Evolutionary conservation across 2,888 invertebrate species (phyloP).

Genomic region (Agrotis clavis): DNA sequence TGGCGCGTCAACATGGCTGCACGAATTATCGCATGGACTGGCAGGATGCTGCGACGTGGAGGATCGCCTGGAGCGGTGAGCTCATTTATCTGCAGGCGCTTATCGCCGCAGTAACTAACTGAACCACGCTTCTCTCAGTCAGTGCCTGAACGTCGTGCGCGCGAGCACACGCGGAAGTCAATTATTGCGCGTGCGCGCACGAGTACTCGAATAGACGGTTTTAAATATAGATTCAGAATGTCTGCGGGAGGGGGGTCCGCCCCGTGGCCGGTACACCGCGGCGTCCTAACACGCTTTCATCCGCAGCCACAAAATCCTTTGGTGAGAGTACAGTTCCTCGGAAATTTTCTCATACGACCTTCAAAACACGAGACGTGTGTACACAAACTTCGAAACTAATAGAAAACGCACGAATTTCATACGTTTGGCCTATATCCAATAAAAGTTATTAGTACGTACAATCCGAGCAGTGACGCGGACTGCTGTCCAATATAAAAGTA

Average conservation of each 20-base stretch:
- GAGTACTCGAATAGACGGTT: conserved; percentile 89
- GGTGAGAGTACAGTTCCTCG: conserved; percentile 84
- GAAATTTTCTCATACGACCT: conserved; percentile 77
- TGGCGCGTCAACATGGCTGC: conserved; percentile 75
- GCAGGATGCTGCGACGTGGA: conserved; percentile 87
- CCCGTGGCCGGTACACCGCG: conserved; percentile 94
- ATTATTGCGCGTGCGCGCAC: conserved; percentile 88
- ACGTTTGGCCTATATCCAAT: conserved; percentile 90
- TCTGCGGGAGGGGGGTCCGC: conserved; percentile 92
- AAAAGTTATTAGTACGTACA: conserved; percentile 82
- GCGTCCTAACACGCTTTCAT: conserved; percentile 88
- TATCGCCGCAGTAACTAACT: conserved; percentile 82
- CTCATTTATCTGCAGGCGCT: conserved; percentile 86
- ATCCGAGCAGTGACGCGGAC: conserved; percentile 84
- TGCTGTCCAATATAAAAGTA: conserved; percentile 85
- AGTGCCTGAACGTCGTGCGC: conserved; percentile 88
- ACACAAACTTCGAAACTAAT: conserved; percentile 86
- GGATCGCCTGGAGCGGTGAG: conserved; percentile 90
- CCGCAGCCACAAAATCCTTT: conserved; percentile 84
- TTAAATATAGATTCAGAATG: conserved; percentile 89
- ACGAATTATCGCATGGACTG: conserved; percentile 85
- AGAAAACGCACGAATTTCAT: conserved; percentile 83
- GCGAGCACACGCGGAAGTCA: conserved; percentile 90
- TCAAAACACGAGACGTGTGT: conserved; percentile 81
- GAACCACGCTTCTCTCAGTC: conserved; percentile 86